Percentiles rank a stretch among this genome's conserved stretches.
These are phyloP conservation scores for Silurus lanzhouensis DNA, from an alignment of 2,797 vertebrate species.

Conservation along the genomic window DNA sequence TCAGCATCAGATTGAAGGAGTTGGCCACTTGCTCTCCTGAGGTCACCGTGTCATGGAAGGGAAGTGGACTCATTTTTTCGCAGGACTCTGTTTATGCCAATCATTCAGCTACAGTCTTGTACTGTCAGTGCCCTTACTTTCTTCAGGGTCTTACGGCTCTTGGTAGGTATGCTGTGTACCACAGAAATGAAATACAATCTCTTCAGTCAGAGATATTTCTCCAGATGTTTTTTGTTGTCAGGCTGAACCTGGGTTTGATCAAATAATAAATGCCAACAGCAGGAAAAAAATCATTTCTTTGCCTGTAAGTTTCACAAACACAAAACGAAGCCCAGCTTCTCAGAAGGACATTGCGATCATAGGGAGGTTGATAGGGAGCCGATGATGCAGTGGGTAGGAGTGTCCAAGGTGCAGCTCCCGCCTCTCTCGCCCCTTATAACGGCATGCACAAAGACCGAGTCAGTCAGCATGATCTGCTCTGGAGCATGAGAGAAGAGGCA, in stretches of 20 bases:
- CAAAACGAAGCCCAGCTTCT: background rate
- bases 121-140: background rate
- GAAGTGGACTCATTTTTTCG: slow-evolving; percentile 40
- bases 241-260: slow-evolving; percentile 3
- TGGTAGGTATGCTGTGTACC: background rate
- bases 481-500: slow-evolving; percentile 26
- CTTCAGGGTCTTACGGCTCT: background rate
- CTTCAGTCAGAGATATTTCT: background rate
- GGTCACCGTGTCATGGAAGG: slow-evolving; percentile 50
- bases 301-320: slow-evolving; percentile 7
- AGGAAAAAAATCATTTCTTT: background rate
- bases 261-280: slow-evolving; percentile 1
- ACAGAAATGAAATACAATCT: slow-evolving; percentile 8
- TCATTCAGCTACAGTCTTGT: slow-evolving; percentile 22
- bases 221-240: slow-evolving; percentile 29
- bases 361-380: background rate
- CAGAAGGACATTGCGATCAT: slow-evolving; percentile 14
- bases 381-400: slow-evolving; percentile 34
- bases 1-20: slow-evolving; percentile 4
- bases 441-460: slow-evolving; percentile 19
- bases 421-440: slow-evolving; percentile 43
- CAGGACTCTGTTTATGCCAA: slow-evolving; percentile 34
- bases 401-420: slow-evolving; percentile 40
- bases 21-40: slow-evolving; percentile 31
- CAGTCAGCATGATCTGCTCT: slow-evolving; percentile 18